These are phyloP conservation scores for Cottoperca gobio DNA, from an alignment of 2,797 vertebrate species.

Conservation along the genomic window DNA sequence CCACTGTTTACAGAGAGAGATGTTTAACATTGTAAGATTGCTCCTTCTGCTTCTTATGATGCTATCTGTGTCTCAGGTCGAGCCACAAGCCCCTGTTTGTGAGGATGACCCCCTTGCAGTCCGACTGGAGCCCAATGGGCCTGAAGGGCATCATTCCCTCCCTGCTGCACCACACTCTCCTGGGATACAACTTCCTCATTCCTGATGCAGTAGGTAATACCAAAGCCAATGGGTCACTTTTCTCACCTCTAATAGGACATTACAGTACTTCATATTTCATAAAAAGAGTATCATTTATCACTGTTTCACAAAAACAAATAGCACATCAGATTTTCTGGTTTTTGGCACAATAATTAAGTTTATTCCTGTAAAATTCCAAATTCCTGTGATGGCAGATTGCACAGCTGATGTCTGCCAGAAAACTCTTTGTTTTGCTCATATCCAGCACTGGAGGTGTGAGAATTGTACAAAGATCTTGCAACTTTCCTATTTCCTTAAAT, in stretches of 20 bases:
- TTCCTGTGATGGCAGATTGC: conserved; percentile 25
- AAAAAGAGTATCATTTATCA: background rate
- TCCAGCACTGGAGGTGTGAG: background rate
- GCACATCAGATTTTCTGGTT: background rate
- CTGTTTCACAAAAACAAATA: conserved; percentile 16
- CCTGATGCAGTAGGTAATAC: conserved; percentile 93
- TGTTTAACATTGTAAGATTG: background rate
- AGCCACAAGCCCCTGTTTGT: conserved; percentile 89
- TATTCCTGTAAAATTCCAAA: conserved; percentile 50
- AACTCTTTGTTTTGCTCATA: too few relatives aligned
- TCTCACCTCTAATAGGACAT: background rate
- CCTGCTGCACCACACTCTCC: conserved; percentile 91
- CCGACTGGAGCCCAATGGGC: conserved; percentile 89
- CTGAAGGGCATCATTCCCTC: conserved; percentile 92
- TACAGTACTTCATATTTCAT: background rate
- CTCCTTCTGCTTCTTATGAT: too few relatives aligned
- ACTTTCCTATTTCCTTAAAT: background rate
- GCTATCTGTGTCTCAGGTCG: conserved; percentile 76
- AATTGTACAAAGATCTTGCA: background rate
- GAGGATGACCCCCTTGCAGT: conserved; percentile 86
- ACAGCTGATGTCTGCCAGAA: too few relatives aligned
- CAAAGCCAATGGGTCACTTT: conserved; percentile 47
- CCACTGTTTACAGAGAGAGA: background rate
- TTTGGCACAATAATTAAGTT: background rate
- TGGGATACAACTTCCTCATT: conserved; percentile 96